Evolutionary conservation across 2,888 invertebrate species (phyloP), one percentile per base, ranked within the genome.

Genomic region (Ormyrus rosae): DNA sequence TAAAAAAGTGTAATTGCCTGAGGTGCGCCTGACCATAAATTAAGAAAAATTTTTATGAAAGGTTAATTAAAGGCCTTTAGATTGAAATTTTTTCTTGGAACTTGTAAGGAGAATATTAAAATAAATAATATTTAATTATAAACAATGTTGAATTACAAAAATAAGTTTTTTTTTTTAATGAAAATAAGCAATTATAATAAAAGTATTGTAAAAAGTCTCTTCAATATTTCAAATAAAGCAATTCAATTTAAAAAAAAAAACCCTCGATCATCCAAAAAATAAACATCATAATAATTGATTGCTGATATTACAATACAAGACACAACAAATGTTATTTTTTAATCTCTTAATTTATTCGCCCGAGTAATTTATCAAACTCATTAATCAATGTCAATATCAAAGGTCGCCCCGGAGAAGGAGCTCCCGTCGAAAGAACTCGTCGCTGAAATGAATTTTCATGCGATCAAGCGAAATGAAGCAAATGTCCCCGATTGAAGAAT

Each of bases 371-470:
- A 50, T 64, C 64, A 48, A n/a, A 64, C 50, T 50, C 64, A 64
- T 50, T 64, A 48, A 69, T 69, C 13, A 69, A 58, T n/a, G 58
- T 69, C 69, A 58, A 69, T 69, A 69, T 46, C n/a, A 69, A 58
- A 58, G 58, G 58, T 45, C 8, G 69, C 4, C 11, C 5, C 46
- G 3, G 7, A 48, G 13, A 58, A 46, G 56, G 7, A 46, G 69
- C 58, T 45, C 45, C 13, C 46, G 9, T 58, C 11, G 13, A 51
- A 48, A 34, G 34, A 34, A 34, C 34, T 34, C 34, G 34, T 34
- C 34, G 34, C 34, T 13, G 6, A 56, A 69, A 56, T 58, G 48
- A 69, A 69, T 48, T 69, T 69, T 13, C 58, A 58, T 46, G 46
- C 58, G 46, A 58, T 69, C 69, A 13, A 46, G 34, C 67, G 53